Evolutionary conservation across 2,888 invertebrate species (phyloP).

Genomic region (Dolomedes plantarius): DNA sequence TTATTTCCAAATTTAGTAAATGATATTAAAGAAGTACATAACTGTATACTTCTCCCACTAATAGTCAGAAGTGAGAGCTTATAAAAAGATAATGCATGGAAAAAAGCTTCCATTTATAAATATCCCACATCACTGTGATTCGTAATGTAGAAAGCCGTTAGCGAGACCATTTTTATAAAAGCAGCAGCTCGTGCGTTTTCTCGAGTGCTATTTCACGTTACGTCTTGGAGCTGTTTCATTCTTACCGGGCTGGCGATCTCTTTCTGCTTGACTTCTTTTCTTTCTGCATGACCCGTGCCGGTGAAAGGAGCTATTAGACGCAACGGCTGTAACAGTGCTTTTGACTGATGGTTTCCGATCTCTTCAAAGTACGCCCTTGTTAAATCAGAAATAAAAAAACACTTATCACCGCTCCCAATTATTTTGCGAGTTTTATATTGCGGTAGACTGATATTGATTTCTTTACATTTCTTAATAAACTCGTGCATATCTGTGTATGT

Average conservation of each 20-base stretch:
- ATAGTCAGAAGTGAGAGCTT: no score
- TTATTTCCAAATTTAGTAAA: no score
- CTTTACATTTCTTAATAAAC: no score
- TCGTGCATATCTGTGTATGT: no score
- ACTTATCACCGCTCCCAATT: not conserved
- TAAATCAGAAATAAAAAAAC: not conserved
- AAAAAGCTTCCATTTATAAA: no score
- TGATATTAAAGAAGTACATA: no score
- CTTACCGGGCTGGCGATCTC: not conserved
- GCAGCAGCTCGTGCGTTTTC: not conserved
- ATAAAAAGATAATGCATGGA: no score
- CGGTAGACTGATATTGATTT: no score
- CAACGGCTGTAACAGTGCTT: not conserved
- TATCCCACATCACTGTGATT: no score
- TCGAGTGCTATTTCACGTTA: not conserved
- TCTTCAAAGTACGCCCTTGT: not conserved
- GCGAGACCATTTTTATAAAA: not conserved
- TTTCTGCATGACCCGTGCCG: constrained; percentile 1
- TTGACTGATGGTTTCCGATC: not conserved
- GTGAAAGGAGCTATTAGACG: not conserved
- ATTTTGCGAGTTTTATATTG: not conserved
- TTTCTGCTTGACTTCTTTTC: not conserved
- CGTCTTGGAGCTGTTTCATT: not conserved
- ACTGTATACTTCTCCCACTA: no score
- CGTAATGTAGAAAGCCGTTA: not conserved